Evolutionary conservation across 2,113 vertebrate genomes (phyloP).

Genomic region (Cephalopterus ornatus): DNA sequence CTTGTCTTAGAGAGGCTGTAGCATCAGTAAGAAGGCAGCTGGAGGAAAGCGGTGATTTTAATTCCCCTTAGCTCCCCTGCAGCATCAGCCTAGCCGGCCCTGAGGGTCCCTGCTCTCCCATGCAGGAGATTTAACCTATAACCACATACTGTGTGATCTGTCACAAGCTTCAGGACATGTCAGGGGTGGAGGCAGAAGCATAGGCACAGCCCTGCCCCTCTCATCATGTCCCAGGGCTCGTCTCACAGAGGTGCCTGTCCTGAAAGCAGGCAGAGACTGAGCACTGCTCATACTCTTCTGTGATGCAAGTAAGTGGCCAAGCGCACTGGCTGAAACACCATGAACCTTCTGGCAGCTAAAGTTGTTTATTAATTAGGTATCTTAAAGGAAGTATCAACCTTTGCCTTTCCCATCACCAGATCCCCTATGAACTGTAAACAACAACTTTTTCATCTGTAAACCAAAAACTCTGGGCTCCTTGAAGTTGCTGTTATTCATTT

Average conservation of each 20-base stretch:
- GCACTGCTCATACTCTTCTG: neutral
- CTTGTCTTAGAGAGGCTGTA: neutral
- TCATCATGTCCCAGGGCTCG: neutral
- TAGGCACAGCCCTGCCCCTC: neutral
- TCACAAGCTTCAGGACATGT: neutral
- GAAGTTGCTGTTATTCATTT: neutral
- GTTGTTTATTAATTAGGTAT: neutral
- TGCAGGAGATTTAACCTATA: neutral
- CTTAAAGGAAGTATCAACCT: neutral
- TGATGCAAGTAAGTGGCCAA: neutral
- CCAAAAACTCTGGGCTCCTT: neutral
- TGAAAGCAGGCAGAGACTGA: neutral
- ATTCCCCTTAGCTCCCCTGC: neutral
- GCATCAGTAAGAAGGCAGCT: neutral
- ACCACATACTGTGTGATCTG: neutral
- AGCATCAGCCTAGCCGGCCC: neutral
- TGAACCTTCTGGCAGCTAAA: neutral
- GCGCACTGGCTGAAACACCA: neutral
- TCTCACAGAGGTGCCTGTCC: neutral
- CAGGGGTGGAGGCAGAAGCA: neutral
- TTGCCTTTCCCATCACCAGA: neutral
- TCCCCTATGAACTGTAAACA: rapidly evolving
- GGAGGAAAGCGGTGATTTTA: neutral
- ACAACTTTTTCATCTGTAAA: neutral
- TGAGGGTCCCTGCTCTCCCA: neutral